Conservation (phyloP, 2,797 vertebrate genomes). For the Sebastolobus altivelis region DNA sequence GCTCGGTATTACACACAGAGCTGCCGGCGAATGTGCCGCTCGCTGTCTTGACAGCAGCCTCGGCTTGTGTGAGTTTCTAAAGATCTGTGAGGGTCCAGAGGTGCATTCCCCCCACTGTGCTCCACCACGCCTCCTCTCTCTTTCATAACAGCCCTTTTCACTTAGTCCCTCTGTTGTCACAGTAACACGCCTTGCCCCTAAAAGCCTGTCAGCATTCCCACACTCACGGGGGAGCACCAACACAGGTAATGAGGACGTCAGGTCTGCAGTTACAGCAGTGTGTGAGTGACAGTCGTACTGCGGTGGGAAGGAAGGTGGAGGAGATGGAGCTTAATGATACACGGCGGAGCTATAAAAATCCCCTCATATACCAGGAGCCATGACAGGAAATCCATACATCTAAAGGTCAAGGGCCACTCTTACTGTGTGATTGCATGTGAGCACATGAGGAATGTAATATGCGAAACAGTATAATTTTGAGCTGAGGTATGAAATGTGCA, state of each 20-base stretch:
- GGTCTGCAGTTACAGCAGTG: slow-evolving; percentile 40
- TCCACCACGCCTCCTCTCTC: slow-evolving; percentile 21
- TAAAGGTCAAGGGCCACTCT: slow-evolving; percentile 74
- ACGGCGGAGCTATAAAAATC: slow-evolving; percentile 58
- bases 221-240: slow-evolving; percentile 1
- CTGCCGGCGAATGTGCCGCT: background rate
- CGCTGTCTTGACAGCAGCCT: slow-evolving; percentile 20
- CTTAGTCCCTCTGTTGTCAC: slow-evolving; percentile 53
- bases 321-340: slow-evolving; percentile 62
- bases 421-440: slow-evolving; percentile 52
- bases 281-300: slow-evolving; percentile 54
- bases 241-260: slow-evolving; percentile 61
- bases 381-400: slow-evolving; percentile 73
- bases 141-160: slow-evolving; percentile 50
- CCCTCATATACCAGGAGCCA: slow-evolving; percentile 34
- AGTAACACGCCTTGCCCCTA: slow-evolving; percentile 37
- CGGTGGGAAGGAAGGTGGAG: background rate
- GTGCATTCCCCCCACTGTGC: background rate
- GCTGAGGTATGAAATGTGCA: slow-evolving; percentile 27
- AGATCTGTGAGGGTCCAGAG: slow-evolving; percentile 19
- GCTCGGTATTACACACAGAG: slow-evolving; percentile 5
- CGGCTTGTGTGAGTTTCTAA: slow-evolving; percentile 16
- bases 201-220: slow-evolving; percentile 47
- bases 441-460: slow-evolving; percentile 8
- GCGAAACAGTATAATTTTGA: slow-evolving; percentile 14